Percentiles rank a stretch among this genome's conserved stretches.
phyloP scores from a whole-genome alignment of 2,888 invertebrate species.

The Acronicta alni region DNA sequence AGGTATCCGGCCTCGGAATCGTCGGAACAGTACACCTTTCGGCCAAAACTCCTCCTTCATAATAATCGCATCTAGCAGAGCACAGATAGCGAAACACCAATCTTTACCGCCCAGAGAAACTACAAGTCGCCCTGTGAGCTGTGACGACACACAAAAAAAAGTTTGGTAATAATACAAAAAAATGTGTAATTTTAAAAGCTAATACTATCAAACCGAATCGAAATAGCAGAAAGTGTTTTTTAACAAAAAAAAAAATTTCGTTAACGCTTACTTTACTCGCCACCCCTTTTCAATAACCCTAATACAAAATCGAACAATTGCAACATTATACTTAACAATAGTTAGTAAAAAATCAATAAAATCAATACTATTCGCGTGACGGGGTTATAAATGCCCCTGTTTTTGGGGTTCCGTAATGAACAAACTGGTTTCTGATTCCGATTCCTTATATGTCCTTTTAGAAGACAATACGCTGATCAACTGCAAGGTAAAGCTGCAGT shows the following conservation, averaged over 20 bases:
- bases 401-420: slow-evolving; percentile 41
- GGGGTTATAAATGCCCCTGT: slow-evolving; percentile 30
- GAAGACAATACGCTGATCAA: no score
- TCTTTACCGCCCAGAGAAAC: no score
- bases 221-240: slow-evolving; percentile 26
- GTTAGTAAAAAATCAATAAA: slow-evolving; percentile 56
- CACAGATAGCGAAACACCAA: no score
- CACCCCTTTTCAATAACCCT: slow-evolving; percentile 64
- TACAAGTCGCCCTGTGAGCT: no score
- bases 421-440: no score
- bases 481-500: no score
- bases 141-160: no score
- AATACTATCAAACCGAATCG: slow-evolving; percentile 15
- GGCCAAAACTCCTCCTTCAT: no score
- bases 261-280: background rate
- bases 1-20: no score
- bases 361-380: slow-evolving; percentile 59
- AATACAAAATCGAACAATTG: slow-evolving; percentile 58
- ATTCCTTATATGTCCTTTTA: no score
- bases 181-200: slow-evolving; percentile 2
- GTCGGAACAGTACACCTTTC: no score
- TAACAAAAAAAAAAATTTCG: slow-evolving; percentile 16
- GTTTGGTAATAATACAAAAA: background rate
- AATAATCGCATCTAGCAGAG: no score
- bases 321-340: slow-evolving; percentile 51